phyloP scores from a whole-genome alignment of 1,140 invertebrate genomes.

The Lepidurus arcticus region DNA sequence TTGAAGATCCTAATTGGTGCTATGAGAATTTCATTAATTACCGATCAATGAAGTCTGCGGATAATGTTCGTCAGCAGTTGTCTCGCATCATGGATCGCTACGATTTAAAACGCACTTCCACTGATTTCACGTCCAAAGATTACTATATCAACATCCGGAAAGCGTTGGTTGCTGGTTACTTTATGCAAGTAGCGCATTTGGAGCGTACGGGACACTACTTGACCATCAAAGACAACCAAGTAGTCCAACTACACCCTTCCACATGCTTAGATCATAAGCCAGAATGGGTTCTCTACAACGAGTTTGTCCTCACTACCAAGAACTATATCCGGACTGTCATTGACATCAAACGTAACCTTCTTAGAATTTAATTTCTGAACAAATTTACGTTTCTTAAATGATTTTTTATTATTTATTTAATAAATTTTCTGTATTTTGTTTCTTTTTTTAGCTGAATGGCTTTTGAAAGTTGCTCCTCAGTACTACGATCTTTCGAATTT shows the following conservation, averaged over 20 bases:
- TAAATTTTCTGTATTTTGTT: conserved; percentile 37
- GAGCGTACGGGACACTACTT: conserved; percentile 94
- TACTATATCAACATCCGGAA: conserved; percentile 99
- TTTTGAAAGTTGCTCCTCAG: conserved; percentile 90
- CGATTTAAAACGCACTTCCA: conserved; percentile 84
- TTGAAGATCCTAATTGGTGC: conserved; percentile 95
- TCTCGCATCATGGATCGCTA: conserved; percentile 88
- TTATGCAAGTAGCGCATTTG: conserved; percentile 98
- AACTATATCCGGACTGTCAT: conserved; percentile 99
- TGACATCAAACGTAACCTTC: conserved; percentile 84
- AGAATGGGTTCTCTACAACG: conserved; percentile 99
- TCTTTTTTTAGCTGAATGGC: conserved; percentile 72
- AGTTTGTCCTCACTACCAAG: conserved; percentile 98
- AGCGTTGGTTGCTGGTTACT: conserved; percentile 95
- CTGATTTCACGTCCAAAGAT: conserved; percentile 97
- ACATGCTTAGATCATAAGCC: conserved; percentile 98
- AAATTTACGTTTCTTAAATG: conserved; percentile 11
- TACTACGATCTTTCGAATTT: conserved; percentile 99
- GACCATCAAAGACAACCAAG: conserved; percentile 98
- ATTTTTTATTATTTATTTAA: conserved; percentile 23
- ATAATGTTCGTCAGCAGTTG: conserved; percentile 76
- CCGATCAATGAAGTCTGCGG: conserved; percentile 89
- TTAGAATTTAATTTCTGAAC: conserved; percentile 31
- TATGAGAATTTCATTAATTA: conserved; percentile 99
- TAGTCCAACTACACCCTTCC: conserved; percentile 96